A percentile compares a stretch with the other conserved stretches of the same genome.
Evolutionary conservation across 2,888 invertebrate genomes (phyloP).

Genomic region (Macaria liturata): DNA sequence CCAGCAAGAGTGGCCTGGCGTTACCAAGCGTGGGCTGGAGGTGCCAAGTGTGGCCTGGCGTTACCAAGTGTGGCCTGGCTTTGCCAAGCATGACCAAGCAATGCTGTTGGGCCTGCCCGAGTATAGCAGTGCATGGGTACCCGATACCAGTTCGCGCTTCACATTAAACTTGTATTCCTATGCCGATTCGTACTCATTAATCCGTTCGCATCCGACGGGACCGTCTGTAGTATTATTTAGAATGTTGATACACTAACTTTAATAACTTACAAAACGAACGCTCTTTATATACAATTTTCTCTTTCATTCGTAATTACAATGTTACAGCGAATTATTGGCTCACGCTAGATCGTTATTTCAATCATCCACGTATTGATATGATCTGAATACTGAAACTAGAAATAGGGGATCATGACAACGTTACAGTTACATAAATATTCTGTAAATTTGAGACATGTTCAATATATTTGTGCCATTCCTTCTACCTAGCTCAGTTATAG

Average conservation of each 20-base stretch:
- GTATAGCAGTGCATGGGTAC: too few species aligned
- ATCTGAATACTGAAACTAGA: constrained; percentile 17
- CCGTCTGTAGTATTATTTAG: constrained; percentile 20
- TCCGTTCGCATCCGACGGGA: constrained; percentile 12
- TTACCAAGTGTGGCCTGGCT: too few species aligned
- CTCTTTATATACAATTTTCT: constrained; percentile 18
- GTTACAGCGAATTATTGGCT: constrained; percentile 18
- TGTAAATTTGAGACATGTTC: constrained; percentile 16
- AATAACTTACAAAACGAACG: constrained; percentile 18
- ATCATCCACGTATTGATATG: constrained; percentile 28
- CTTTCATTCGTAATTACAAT: constrained; percentile 21
- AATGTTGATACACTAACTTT: constrained; percentile 23
- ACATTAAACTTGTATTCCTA: neutral
- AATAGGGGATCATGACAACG: constrained; percentile 4
- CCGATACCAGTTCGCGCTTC: too few species aligned
- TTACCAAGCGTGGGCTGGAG: too few species aligned
- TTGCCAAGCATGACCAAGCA: too few species aligned
- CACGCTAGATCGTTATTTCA: constrained; percentile 10
- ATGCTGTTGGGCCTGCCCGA: too few species aligned
- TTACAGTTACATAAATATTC: constrained; percentile 1
- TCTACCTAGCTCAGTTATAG: constrained; percentile 13
- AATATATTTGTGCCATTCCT: constrained; percentile 19
- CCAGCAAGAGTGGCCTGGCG: too few species aligned
- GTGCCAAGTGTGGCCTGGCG: too few species aligned
- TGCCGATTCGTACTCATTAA: constrained; percentile 7